Base-by-base conservation (phyloP, 2,888 invertebrate genomes). In the Oscheius sp. region DNA sequence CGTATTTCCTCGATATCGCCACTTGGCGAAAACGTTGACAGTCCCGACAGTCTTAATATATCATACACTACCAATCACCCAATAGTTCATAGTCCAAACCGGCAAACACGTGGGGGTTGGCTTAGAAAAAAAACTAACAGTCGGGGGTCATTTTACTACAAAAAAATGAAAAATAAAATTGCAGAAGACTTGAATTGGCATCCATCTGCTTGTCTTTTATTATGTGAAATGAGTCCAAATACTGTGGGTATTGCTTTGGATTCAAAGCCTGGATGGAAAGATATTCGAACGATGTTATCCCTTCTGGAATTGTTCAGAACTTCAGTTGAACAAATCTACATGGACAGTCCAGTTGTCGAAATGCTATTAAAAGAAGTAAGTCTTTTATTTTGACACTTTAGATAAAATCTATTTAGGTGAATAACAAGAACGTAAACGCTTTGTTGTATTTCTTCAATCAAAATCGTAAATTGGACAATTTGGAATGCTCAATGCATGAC, bases 271-370 rank as follows among this genome's bases (percentile, higher is more conserved):
- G 52, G 52, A n/a, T 73, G 73, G 73, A 73, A 65, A 34, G 65
- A 63, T 53, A 46, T 70, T 15, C 29, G 66, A 25, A 76, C 79
- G 17, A 71, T 82, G 46, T 66, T 82, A 48, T 69, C 73, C 12
- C 42, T 82, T 3, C 42, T 82, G 25, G 64, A 76, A 10, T 65
- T 74, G 25, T 82, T 82, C 69, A 77, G 82, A 20, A 63, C 70
- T 17, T 66, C 69, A 1, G 76, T 78, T 17, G 73, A 81, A 52
- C 71, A 78, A 27, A 66, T 82, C 25, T 75, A 55, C 55, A 79
- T 82, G 66, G 82, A 82, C 72, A 72, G 79, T 34, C 82, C 82
- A 3, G 70, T 82, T 8, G 76, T 82, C 45, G 81, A 82, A 58
- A 65, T 81, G 29, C 73, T 82, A 4, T 74, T 82, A 34, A 79